phyloP scores from a whole-genome alignment of 2,113 vertebrate species.

The Oplegnathus fasciatus region DNA sequence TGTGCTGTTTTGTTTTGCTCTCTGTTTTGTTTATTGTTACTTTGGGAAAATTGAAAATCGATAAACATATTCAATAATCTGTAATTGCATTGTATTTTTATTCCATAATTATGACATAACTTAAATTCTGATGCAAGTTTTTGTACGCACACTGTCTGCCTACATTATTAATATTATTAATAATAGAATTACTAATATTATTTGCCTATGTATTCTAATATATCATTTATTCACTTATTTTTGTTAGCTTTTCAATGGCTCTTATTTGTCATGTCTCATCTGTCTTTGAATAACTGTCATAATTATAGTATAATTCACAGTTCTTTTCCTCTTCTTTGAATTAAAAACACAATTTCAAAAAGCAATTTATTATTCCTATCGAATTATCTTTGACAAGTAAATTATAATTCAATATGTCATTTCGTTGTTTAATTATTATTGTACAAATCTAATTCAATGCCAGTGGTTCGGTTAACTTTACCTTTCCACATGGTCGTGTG shows the following conservation, averaged over 20 bases:
- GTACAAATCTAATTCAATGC: not conserved
- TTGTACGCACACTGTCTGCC: too few species aligned
- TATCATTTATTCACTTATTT: too few species aligned
- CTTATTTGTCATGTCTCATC: too few species aligned
- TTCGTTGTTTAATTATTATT: not conserved
- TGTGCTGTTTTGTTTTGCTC: not conserved
- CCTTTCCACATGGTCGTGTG: not conserved
- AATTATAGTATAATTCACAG: too few species aligned
- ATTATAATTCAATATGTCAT: not conserved
- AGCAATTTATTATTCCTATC: not conserved
- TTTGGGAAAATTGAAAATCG: not conserved
- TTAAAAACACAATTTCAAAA: not conserved
- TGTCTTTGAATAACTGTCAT: too few species aligned
- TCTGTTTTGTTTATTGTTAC: not conserved
- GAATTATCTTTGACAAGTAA: not conserved
- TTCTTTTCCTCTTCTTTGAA: not conserved
- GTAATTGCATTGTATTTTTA: not conserved
- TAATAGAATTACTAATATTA: too few species aligned
- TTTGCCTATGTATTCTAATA: too few species aligned
- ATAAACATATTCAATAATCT: not conserved
- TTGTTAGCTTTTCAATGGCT: too few species aligned
- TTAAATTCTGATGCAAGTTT: too few species aligned
- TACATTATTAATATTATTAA: too few species aligned
- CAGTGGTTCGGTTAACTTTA: not conserved
- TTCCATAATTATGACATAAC: not conserved